Evolutionary conservation across 2,113 vertebrate genomes (phyloP), one percentile per base, ranked within the genome.

Genomic region (Aythya baeri): DNA sequence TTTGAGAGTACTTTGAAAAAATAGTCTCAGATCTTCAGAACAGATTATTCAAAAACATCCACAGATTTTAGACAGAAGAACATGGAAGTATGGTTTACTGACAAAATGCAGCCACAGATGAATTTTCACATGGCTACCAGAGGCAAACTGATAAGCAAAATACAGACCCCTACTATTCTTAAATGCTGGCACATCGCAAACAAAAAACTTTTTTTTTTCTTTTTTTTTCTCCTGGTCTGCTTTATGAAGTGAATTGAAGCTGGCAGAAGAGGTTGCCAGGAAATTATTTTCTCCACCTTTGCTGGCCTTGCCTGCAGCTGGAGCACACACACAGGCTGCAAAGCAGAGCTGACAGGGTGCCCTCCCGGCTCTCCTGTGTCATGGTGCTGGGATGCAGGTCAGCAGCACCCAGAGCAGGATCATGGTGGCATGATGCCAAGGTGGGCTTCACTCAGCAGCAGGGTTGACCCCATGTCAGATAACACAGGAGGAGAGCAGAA

Each of bases 401-500:
- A 54, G 70, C 75, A 58, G 34, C 49, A 83, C 31, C 15, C 55
- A 44, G 49, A 31, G 67, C 62, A 36, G 62, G 25, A 20, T 55
- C 16, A 63, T 0, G 0, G 49, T 0, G 0, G 12, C 34, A 25
- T 55, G 74, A 75, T 59, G 31, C 1, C 2, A 71, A 71, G 61
- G 16, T 66, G 81, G 43, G 26, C 41, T 83, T 83, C 15, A 10
- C 12, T 76, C 34, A 27, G 41, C 23, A 41, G 6, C 70, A 44
- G 29, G 61, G 34, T 46, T 73, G 38, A 23, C 13, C 41, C 2
- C 7, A 1, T n/a, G 36, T 26, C 62, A 73, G n/a, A 3, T 65
- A 52, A 50, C 6, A 50, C 0, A 59, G 80, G 67, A 63, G 59
- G 49, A 44, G 32, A 49, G 49, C 71, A 79, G 52, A 2, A 2